Evolutionary conservation across 2,888 invertebrate genomes (phyloP).

Genomic region (Yponomeuta evonymella): DNA sequence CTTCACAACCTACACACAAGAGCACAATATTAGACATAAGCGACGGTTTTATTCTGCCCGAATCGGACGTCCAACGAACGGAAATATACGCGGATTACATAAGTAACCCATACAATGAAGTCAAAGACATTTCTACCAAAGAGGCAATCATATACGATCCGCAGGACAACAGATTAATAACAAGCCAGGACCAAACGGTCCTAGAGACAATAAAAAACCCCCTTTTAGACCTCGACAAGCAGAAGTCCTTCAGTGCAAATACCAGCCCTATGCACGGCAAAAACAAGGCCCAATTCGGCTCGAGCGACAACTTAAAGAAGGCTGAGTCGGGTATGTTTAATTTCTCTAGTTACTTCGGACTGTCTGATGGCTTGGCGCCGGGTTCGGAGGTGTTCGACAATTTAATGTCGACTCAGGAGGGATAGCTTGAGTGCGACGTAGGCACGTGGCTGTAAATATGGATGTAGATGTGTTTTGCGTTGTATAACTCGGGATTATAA

Average conservation of each 20-base stretch:
- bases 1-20: constrained; percentile 7
- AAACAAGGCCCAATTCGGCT: constrained; percentile 61
- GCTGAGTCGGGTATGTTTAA: constrained; percentile 71
- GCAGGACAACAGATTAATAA: constrained; percentile 28
- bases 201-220: constrained; percentile 29
- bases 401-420: constrained; percentile 56
- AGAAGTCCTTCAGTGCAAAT: constrained; percentile 61
- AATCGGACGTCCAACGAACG: constrained; percentile 35
- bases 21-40: constrained; percentile 22
- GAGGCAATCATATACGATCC: constrained; percentile 47
- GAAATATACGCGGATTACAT: constrained; percentile 75
- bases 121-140: constrained; percentile 40
- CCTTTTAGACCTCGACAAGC: constrained; percentile 37
- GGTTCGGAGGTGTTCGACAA: constrained; percentile 79
- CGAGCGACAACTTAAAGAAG: constrained; percentile 55
- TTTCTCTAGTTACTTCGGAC: constrained; percentile 80
- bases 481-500: no score
- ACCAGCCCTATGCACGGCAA: constrained; percentile 56
- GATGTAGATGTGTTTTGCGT: no score
- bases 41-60: constrained; percentile 22
- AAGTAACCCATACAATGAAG: constrained; percentile 73
- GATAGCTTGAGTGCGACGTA: constrained; percentile 51
- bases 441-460: constrained; percentile 56
- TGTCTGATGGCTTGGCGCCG: constrained; percentile 67
- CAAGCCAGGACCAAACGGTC: constrained; percentile 26